Conservation (phyloP, 2,797 vertebrate species). For the Cirrhinus molitorella region DNA sequence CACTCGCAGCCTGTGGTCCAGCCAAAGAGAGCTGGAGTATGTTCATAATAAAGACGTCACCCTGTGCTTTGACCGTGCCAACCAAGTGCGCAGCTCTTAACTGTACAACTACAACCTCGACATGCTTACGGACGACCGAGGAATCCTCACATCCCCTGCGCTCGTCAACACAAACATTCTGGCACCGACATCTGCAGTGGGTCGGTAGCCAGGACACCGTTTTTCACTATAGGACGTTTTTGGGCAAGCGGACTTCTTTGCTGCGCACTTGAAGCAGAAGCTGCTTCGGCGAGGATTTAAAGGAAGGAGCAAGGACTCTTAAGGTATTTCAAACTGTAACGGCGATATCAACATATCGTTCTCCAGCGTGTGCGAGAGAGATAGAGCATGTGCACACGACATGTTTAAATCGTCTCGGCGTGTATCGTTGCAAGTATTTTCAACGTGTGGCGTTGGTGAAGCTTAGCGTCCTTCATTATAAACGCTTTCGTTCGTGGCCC, state of each 20-base stretch:
- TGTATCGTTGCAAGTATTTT: conserved; percentile 32
- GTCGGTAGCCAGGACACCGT: conserved; percentile 19
- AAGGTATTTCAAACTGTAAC: conserved; percentile 57
- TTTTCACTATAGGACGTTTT: conserved; percentile 41
- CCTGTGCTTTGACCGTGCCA: conserved; percentile 72
- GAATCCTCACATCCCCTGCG: conserved; percentile 41
- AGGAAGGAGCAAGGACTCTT: conserved; percentile 47
- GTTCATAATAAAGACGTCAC: conserved; percentile 82
- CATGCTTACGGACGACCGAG: conserved; percentile 65
- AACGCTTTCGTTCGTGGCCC: conserved; percentile 10
- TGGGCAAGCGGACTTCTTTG: conserved; percentile 42
- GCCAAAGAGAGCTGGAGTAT: conserved; percentile 50
- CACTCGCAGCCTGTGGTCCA: conserved; percentile 41
- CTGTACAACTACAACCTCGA: conserved; percentile 76
- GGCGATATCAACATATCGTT: conserved; percentile 7
- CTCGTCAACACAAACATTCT: conserved; percentile 36
- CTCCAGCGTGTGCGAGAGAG: conserved; percentile 8
- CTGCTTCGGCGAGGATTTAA: conserved; percentile 34
- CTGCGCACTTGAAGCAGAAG: conserved; percentile 42
- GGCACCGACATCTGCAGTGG: conserved; percentile 31
- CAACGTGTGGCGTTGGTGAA: conserved; percentile 3
- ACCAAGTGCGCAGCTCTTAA: conserved; percentile 80
- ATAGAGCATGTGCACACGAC: not conserved
- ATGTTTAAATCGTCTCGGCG: not conserved
- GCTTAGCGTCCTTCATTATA: not conserved